Percentiles rank a stretch among this genome's conserved stretches.
These are phyloP conservation scores for Dusona sp. DNA, from an alignment of 2,888 invertebrate genomes.

Conservation along the genomic window DNA sequence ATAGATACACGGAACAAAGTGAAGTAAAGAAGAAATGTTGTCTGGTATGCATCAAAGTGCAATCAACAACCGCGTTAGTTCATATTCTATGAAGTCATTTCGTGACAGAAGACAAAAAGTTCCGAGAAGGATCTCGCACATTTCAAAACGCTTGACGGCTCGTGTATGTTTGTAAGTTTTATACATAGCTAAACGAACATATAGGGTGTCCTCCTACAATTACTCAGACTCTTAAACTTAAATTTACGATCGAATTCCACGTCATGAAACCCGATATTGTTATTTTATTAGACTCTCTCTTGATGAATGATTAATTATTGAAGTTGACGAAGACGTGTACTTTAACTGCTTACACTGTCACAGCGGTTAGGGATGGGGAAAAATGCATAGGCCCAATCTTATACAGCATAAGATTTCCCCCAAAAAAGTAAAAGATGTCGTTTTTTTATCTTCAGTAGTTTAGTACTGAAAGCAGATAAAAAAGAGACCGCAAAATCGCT, in stretches of 20 bases:
- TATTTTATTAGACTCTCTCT: neutral
- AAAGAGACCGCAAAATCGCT: neutral
- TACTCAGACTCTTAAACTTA: neutral
- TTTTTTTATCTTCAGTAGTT: neutral
- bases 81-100: constrained; percentile 10
- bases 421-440: neutral
- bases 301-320: neutral
- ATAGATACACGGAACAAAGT: neutral
- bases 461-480: neutral
- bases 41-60: neutral
- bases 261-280: neutral
- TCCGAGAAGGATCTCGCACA: neutral
- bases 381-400: neutral
- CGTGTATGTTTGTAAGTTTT: neutral
- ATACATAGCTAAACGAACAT: neutral
- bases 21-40: neutral
- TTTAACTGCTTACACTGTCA: too few species aligned
- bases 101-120: neutral
- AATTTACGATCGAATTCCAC: neutral
- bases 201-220: neutral
- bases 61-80: neutral
- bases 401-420: neutral
- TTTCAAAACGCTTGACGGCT: constrained; percentile 6
- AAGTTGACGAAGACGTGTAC: too few species aligned
- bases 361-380: too few species aligned